Evolutionary conservation across 2,888 invertebrate species (phyloP), one percentile per base, ranked within the genome.

Genomic region (Rhagophthalmus giganteus): DNA sequence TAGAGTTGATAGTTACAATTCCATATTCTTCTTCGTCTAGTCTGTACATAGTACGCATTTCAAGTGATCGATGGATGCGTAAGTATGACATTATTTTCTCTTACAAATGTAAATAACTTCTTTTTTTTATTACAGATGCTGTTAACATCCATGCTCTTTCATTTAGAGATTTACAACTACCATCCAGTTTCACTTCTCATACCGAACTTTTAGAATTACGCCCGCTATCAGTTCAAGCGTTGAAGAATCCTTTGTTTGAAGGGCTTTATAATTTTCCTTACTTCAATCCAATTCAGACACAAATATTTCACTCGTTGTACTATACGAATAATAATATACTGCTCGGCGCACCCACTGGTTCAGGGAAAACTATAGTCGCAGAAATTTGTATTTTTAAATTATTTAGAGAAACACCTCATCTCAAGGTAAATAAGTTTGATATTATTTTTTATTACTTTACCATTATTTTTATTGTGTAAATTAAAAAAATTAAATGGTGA

Each of bases 211-310:
- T 98, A 24, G 90, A 92, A 66, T 79, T 99, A 10, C 89, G 90
- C 57, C 99, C 99, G 0, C 74, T 99, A 12, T 90, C 98, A 1
- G 81, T 93, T 16, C 27, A 46, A 13, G 92, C 90, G 0, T 76
- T 99, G 9, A 84, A 88, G 61, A 87, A 95, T 66, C 77, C 83
- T 0, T 72, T 79, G 1, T 92, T 86, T 66, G 89, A 97, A 71
- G 78, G 82, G 37, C 78, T 99, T 2, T 99, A 95, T 78, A 82
- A 80, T 54, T 99, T 97, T 74, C 84, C 86, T 0, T 95, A 96
- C 73, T 99, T 99, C 78, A 99, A 99, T 77, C 96, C 98, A 1
- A 94, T 99, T 59, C 98, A 98, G 76, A 96, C 96, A 0, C 97
- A 99, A 78, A 88, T 99, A 56, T 99, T 99, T 74, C 94, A 97